A percentile compares a stretch with the other conserved stretches of the same genome.
Conservation (phyloP, 2,797 vertebrate genomes). For the Peromyscus aztecus region DNA sequence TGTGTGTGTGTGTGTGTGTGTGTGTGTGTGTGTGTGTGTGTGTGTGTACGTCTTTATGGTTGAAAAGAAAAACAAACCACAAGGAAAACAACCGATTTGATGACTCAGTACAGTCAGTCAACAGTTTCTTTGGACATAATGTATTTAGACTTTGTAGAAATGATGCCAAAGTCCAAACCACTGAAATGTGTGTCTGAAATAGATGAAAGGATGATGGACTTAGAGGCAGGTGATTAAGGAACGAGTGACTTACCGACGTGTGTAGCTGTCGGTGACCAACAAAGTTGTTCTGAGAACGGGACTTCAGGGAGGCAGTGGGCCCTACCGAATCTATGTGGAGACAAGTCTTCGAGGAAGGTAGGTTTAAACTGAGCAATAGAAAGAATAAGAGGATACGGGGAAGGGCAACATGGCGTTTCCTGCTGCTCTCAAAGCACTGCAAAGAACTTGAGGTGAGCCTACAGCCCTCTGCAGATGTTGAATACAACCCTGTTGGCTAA, state of each 20-base stretch:
- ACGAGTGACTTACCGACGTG: background rate
- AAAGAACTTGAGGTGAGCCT: background rate
- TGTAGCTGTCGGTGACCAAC: accelerated
- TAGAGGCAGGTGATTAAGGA: background rate
- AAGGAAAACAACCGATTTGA: background rate
- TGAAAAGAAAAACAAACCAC: constrained; percentile 32
- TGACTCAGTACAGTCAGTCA: background rate
- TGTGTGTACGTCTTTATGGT: background rate
- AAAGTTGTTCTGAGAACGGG: no score
- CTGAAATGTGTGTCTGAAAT: background rate
- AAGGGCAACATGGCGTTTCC: background rate
- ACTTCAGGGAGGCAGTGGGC: background rate
- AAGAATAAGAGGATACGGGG: background rate
- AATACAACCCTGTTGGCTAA: background rate
- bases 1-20: background rate
- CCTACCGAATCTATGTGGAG: background rate
- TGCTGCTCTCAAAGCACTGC: background rate
- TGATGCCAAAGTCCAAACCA: background rate
- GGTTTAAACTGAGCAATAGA: background rate
- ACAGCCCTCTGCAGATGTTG: background rate
- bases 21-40: background rate
- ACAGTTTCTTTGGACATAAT: background rate
- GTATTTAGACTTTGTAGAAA: constrained; percentile 15
- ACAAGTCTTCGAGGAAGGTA: background rate
- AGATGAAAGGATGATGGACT: background rate